Evolutionary conservation across 2,113 vertebrate species (phyloP), one percentile per base, ranked within the genome.

Genomic region (Zosterops hypoxanthus): DNA sequence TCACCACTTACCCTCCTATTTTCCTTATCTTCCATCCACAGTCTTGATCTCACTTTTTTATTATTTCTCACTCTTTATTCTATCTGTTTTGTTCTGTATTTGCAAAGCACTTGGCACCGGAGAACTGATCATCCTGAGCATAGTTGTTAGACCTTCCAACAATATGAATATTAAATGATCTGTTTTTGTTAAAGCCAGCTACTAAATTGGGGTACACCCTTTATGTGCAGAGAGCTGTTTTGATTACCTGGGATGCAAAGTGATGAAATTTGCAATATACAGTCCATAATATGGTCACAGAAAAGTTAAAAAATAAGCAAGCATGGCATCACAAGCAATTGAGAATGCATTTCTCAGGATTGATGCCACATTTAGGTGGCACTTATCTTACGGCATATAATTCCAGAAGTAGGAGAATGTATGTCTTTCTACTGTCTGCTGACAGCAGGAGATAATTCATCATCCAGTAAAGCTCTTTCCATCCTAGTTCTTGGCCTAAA

Each of bases 401-500:
- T 90, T 92, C 76, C 94, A 90, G 44, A 36, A 88, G 49, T 39
- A 86, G 41, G 68, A 86, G 64, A 92, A 93, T 71, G 29, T 87
- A 78, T 90, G 78, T 86, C 88, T 95, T 81, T 46, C 60, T 85
- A 75, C 82, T 60, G 31, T 84, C 76, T 88, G 69, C 86, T 92
- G 88, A 93, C 90, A 94, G 92, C 60, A 88, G 88, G 93, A 95
- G 88, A 93, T 95, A 93, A 94, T 89, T 96, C 88, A 96, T 92
- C 95, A 96, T 91, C 93, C 95, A 96, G 52, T 93, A 96, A 97
- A 97, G 94, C 96, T 96, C 90, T 79, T 97, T 96, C 76, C 88
- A 82, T 93, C 95, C 90, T 71, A 93, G 69, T 52, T 88, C 76
- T 94, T 96, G 95, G 95, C 69, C n/a, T 95, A 94, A 78, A 88